Conservation (phyloP, 2,113 vertebrate genomes). For the Megaceryle torquata region DNA sequence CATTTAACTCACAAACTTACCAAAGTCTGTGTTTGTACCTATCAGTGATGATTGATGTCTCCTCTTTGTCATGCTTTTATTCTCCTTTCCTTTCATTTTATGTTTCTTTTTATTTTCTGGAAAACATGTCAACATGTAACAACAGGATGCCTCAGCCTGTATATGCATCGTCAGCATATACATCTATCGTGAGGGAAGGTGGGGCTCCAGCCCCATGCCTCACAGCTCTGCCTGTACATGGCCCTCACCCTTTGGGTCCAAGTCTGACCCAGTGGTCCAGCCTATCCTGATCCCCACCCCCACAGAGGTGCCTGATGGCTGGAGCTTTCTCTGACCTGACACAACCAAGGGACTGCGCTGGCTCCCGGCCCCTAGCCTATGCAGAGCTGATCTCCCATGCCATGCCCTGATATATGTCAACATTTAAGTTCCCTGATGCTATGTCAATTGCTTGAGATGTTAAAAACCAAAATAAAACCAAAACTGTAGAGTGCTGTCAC, state of each 20-base stretch:
- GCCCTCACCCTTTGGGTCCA: no score
- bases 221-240: neutral
- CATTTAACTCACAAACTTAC: neutral
- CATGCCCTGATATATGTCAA: neutral
- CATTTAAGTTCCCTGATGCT: neutral
- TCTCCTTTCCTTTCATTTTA: neutral
- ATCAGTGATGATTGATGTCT: fast-evolving
- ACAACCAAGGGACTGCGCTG: fast-evolving
- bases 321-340: neutral
- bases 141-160: no score
- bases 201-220: neutral
- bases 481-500: neutral
- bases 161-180: fast-evolving
- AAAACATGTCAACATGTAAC: fast-evolving
- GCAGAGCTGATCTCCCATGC: no score
- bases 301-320: fast-evolving
- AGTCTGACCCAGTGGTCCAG: no score
- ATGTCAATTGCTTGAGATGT: neutral
- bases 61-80: neutral
- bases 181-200: fast-evolving
- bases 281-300: no score
- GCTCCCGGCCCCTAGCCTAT: neutral
- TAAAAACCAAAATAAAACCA: neutral
- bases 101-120: neutral
- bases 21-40: neutral